Evolutionary conservation across 2,797 vertebrate genomes (phyloP), one percentile per base, ranked within the genome.

Genomic region (Coilia nasus): DNA sequence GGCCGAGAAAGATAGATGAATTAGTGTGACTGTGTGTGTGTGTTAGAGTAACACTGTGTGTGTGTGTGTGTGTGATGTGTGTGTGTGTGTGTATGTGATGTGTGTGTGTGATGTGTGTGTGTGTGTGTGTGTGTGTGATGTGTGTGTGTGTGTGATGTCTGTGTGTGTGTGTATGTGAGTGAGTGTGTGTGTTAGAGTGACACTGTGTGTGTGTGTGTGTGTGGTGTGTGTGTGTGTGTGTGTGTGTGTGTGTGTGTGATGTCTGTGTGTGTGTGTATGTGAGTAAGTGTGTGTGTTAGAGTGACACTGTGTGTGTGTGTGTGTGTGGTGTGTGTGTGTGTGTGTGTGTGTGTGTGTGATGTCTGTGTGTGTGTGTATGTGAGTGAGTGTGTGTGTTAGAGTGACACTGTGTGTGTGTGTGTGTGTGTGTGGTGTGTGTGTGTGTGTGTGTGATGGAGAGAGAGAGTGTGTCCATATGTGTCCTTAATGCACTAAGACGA

Each of bases 401-500:
- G 60, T 56, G 28, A 41, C 14, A 12, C 47, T 56, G 47, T 28
- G 64, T 35, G 35, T 82, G 86, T 81, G 84, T 15, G n/a, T 86
- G 44, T 81, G 67, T 59, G 83, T 54, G 75, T 75, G 44, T 85
- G 84, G n/a, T 3, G 46, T 19, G 62, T 6, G 17, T 54, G 62
- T 21, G 83, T 21, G 83, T 54, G 17, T 57, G 78, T 85, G 56
- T 82, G 85, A 50, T n/a, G 25, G 62, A 28, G 62, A 67, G 62
- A 67, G 25, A 71, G 64, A 71, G 82, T 44, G 83, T 91, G 91
- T 93, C 92, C 90, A 88, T 92, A 92, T 88, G 91, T 94, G 93
- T 94, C 93, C 95, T 95, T 94, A 95, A 94, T 94, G 93, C 93
- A 93, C 93, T 93, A 94, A 96, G 94, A 95, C 94, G 93, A 90